Evolutionary conservation across 2,797 vertebrate species (phyloP), one percentile per base, ranked within the genome.

Genomic region (Cyprinella venusta): DNA sequence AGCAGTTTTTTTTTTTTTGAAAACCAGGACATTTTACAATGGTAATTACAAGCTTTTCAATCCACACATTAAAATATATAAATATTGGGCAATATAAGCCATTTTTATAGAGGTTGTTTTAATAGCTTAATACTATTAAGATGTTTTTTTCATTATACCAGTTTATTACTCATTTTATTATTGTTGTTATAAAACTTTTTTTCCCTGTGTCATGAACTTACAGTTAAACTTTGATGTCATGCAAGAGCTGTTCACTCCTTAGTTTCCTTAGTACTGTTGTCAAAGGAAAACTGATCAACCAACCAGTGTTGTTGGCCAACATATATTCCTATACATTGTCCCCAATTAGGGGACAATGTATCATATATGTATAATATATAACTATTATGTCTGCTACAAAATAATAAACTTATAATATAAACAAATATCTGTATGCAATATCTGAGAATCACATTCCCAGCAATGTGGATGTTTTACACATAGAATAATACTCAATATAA

Each of bases 281-380:
- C 19, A 8, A 54, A 54, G 52, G 19, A 1, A 54, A 54, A 54
- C 52, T 8, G 52, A 21, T 54, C 19, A 54, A 54, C 52, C 18
- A 54, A 19, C 19, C 19, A 54, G 19, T 21, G 7, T 8, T 21
- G 52, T 19, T 54, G 52, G 52, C 19, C 19, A 54, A 54, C 19
- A n/a, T n/a, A n/a, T n/a, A n/a, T n/a, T n/a, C n/a, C n/a, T n/a
- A n/a, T n/a, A n/a, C n/a, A n/a, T n/a, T n/a, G n/a, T n/a, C n/a
- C n/a, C n/a, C n/a, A n/a, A n/a, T n/a, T n/a, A n/a, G n/a, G n/a
- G n/a, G n/a, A n/a, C n/a, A n/a, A n/a, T n/a, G n/a, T n/a, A n/a
- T n/a, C n/a, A n/a, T n/a, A n/a, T 52, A 52, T 71, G 6, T 36
- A 36, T 77, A 67, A 48, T 50, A 83, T 50, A 40, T 19, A 86